phyloP scores from a whole-genome alignment of 2,888 invertebrate genomes.

The Copidosoma aretas region DNA sequence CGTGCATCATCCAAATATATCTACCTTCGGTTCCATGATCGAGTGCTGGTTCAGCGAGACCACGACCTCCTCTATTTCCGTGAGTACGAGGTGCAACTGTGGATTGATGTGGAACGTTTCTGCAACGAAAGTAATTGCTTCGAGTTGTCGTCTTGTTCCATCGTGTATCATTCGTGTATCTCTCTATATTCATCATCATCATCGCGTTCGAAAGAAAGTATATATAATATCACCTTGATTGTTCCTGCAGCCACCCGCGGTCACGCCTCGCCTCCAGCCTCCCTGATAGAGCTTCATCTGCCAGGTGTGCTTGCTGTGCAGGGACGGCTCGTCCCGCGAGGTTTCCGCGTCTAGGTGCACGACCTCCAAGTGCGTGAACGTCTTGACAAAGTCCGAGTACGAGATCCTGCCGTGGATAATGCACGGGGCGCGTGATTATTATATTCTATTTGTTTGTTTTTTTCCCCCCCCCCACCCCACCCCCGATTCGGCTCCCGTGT shows the following conservation, averaged over 20 bases:
- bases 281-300: constrained; percentile 87
- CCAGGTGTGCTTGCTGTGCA: constrained; percentile 83
- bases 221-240: constrained; percentile 73
- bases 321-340: constrained; percentile 81
- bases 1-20: background rate
- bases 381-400: constrained; percentile 80
- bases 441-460: too few relatives aligned
- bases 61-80: constrained; percentile 82
- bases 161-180: background rate
- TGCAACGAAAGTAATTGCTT: constrained; percentile 43
- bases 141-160: background rate
- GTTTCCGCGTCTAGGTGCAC: constrained; percentile 88
- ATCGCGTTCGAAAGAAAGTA: too few relatives aligned
- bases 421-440: too few relatives aligned
- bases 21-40: constrained; percentile 88
- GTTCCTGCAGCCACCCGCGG: constrained; percentile 89
- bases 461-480: too few relatives aligned
- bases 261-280: constrained; percentile 84
- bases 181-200: too few relatives aligned
- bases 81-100: constrained; percentile 80
- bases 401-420: constrained; percentile 74
- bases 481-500: too few relatives aligned
- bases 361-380: constrained; percentile 82
- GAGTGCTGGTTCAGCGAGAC: constrained; percentile 89
- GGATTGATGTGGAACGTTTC: constrained; percentile 94